These are phyloP conservation scores for Bubo scandiacus DNA, from an alignment of 2,113 vertebrate species.

Conservation along the genomic window DNA sequence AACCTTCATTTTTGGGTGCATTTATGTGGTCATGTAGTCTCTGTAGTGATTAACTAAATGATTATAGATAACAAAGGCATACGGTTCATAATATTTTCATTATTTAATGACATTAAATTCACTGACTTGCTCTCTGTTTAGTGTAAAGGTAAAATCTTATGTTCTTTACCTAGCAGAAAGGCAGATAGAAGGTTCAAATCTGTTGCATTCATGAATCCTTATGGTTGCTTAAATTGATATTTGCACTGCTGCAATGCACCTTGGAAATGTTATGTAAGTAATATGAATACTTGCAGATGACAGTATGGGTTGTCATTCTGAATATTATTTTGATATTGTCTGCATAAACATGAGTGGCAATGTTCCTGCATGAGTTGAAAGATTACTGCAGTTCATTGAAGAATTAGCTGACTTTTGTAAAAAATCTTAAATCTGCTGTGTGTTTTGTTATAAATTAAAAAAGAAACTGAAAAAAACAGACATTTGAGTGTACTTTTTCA, in stretches of 20 bases:
- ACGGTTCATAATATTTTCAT: not conserved
- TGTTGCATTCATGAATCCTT: not conserved
- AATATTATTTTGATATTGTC: not conserved
- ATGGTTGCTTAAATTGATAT: not conserved
- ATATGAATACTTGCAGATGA: not conserved
- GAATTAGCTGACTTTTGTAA: not conserved
- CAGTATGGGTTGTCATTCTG: not conserved
- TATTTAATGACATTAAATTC: not conserved
- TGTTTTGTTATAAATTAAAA: not conserved
- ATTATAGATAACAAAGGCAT: not conserved
- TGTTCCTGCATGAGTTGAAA: not conserved
- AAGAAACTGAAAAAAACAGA: not conserved
- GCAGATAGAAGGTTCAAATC: not conserved
- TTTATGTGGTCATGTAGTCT: not conserved
- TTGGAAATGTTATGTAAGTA: not conserved
- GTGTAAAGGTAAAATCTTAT: not conserved
- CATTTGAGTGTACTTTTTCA: not conserved
- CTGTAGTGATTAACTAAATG: not conserved
- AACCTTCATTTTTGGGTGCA: rapidly evolving
- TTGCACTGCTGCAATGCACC: not conserved
- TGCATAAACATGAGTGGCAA: not conserved
- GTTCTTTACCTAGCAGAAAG: not conserved
- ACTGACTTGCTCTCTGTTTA: not conserved
- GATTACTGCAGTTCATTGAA: not conserved
- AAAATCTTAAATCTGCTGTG: not conserved